Conservation (phyloP, 2,888 invertebrate species). For the Drosophila melanosoma region DNA sequence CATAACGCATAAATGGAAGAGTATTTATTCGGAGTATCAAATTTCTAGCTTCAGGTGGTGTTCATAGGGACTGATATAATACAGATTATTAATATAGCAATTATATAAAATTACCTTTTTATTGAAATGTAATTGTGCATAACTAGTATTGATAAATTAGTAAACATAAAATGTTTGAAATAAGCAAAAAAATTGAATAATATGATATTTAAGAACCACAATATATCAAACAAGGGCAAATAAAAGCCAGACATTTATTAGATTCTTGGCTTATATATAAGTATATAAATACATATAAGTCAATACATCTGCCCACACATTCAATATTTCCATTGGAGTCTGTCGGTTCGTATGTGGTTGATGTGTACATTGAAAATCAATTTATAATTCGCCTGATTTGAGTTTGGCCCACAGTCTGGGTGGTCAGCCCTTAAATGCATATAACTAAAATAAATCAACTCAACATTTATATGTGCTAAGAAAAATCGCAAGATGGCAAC, state of each 20-base stretch:
- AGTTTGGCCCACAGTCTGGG: constrained; percentile 24
- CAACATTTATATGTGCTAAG: constrained; percentile 4
- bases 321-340: neutral
- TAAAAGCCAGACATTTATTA: constrained; percentile 15
- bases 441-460: constrained; percentile 66
- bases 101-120: neutral
- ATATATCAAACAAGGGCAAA: constrained; percentile 35
- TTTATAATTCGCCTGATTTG: constrained; percentile 72
- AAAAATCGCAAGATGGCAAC: neutral
- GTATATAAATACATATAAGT: neutral
- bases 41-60: neutral
- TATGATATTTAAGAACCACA: constrained; percentile 45
- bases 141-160: constrained; percentile 5
- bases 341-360: neutral
- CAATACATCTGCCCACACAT: neutral
- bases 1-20: neutral
- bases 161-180: constrained; percentile 9
- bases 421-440: constrained; percentile 47
- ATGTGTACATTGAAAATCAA: constrained; percentile 65
- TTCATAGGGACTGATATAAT: neutral
- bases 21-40: neutral
- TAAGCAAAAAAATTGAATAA: constrained; percentile 53
- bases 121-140: neutral
- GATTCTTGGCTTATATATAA: neutral
- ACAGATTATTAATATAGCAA: neutral